Percentiles rank a stretch among this genome's conserved stretches.
phyloP scores from a whole-genome alignment of 2,888 invertebrate species.

The Chrysodeixis includens region DNA sequence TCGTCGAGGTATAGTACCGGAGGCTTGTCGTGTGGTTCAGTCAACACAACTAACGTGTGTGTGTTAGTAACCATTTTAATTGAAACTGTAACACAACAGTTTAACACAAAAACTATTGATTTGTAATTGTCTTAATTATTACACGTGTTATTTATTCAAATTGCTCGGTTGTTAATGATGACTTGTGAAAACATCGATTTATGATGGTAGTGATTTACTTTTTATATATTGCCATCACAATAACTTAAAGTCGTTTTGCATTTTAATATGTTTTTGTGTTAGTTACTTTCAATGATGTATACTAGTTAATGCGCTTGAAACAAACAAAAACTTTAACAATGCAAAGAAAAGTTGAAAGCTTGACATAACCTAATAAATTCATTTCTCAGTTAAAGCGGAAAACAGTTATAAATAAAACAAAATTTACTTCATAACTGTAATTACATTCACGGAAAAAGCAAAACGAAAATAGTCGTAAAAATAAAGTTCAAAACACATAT shows the following conservation, averaged over 20 bases:
- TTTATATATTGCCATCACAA: conserved; percentile 1
- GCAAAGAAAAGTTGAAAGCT: conserved; percentile 1
- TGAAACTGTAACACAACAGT: conserved; percentile 15
- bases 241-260: neutral
- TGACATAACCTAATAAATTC: neutral
- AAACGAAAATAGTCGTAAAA: conserved; percentile 29
- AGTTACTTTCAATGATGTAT: neutral
- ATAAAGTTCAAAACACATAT: conserved; percentile 45
- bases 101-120: conserved; percentile 5
- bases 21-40: conserved; percentile 14
- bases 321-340: neutral
- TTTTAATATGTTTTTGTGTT: too few species aligned
- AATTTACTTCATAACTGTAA: neutral
- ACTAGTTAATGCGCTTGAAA: neutral
- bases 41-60: neutral
- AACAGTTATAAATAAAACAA: neutral
- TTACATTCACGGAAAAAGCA: neutral
- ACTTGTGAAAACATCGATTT: too few species aligned
- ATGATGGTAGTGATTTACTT: conserved; percentile 9
- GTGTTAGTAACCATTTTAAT: conserved; percentile 13
- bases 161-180: conserved; percentile 13
- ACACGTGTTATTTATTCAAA: conserved; percentile 15
- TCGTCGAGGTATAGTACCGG: too few species aligned
- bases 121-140: conserved; percentile 10
- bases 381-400: neutral